phyloP scores from a whole-genome alignment of 2,113 vertebrate genomes.

The Jacana jacana region DNA sequence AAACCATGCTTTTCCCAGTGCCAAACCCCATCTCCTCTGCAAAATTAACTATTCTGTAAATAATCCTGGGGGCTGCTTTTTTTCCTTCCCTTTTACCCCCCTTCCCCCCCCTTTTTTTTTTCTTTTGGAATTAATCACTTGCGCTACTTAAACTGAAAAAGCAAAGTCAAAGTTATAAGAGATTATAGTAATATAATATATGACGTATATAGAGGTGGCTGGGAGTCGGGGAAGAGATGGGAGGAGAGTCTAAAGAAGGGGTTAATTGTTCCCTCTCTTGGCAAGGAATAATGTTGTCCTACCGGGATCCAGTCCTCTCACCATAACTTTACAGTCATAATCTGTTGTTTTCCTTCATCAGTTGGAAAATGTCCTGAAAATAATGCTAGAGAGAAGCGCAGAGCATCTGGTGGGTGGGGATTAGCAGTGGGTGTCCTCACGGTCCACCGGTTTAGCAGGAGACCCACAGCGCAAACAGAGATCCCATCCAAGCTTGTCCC shows the following conservation, averaged over 20 bases:
- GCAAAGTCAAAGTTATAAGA: constrained; percentile 45
- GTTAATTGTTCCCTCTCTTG: constrained; percentile 20
- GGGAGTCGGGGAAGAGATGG: background rate
- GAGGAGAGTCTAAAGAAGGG: background rate
- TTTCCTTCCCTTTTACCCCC: too few species aligned
- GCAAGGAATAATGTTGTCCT: constrained; percentile 30
- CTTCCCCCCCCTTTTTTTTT: background rate
- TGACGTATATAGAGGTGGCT: constrained; percentile 29
- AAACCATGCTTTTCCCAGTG: background rate
- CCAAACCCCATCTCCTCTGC: constrained; percentile 17
- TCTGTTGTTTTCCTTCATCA: constrained; percentile 53
- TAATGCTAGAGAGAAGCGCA: background rate
- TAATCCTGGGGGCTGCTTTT: constrained; percentile 8
- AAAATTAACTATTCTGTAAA: constrained; percentile 21
- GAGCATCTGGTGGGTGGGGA: constrained; percentile 43
- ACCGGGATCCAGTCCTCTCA: background rate
- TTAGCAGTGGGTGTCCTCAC: background rate
- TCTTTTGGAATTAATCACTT: background rate
- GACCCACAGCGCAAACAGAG: background rate
- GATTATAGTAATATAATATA: constrained; percentile 71
- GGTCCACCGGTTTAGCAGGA: constrained; percentile 4
- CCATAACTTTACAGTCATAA: constrained; percentile 35
- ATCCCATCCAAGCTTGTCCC: background rate
- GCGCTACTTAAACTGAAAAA: constrained; percentile 36
- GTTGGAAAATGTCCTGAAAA: constrained; percentile 51